Evolutionary conservation across 2,888 invertebrate species (phyloP).

Genomic region (Arctia plantaginis): DNA sequence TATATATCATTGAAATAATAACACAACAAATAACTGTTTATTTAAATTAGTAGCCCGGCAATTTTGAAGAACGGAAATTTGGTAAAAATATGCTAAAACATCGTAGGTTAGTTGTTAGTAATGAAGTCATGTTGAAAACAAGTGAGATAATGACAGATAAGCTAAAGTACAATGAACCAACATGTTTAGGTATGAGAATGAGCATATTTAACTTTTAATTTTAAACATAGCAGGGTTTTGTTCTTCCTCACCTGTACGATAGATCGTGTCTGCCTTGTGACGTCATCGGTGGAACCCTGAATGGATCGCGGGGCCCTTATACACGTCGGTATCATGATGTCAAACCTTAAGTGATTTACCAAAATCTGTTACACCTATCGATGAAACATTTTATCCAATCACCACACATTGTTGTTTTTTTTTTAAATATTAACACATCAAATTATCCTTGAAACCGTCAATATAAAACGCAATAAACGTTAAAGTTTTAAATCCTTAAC

Average conservation of each 20-base stretch:
- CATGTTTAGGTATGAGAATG: background rate
- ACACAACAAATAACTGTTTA: background rate
- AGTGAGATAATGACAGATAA: background rate
- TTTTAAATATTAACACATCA: background rate
- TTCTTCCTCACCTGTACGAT: constrained; percentile 88
- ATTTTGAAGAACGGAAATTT: too few species aligned
- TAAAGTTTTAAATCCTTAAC: background rate
- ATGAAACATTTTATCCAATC: constrained; percentile 20
- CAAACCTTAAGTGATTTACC: constrained; percentile 45
- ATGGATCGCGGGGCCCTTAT: constrained; percentile 90
- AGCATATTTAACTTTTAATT: background rate
- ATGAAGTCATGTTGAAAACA: background rate
- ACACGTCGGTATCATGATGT: constrained; percentile 89
- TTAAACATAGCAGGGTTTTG: background rate
- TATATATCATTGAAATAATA: background rate
- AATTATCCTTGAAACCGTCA: background rate
- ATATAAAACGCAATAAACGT: background rate
- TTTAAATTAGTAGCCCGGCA: too few species aligned
- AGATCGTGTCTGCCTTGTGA: constrained; percentile 89
- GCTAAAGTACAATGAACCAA: constrained; percentile 11
- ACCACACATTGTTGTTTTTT: constrained; percentile 33
- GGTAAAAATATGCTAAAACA: background rate
- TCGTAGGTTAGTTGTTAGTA: background rate
- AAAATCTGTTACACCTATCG: constrained; percentile 19
- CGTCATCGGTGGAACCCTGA: constrained; percentile 93